A percentile compares a stretch with the other conserved stretches of the same genome.
Conservation (phyloP, 2,797 vertebrate species). For the Phyllotis vaccarum region DNA sequence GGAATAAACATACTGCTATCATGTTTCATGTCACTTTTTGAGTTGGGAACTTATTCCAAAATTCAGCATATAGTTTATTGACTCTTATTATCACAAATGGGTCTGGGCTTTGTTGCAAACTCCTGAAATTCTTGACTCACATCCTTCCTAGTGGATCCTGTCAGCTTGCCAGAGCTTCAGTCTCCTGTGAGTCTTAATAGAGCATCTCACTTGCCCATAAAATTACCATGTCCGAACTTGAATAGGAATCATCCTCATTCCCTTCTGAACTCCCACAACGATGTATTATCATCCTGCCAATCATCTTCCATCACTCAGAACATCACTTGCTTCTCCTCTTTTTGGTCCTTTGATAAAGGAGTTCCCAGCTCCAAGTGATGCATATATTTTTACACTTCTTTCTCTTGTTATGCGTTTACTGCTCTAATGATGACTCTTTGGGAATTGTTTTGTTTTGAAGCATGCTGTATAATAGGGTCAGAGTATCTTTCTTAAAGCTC, state of each 20-base stretch:
- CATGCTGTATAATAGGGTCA: background rate
- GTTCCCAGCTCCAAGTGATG: background rate
- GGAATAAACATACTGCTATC: background rate
- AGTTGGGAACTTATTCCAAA: background rate
- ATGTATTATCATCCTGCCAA: slow-evolving; percentile 13
- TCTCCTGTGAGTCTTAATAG: slow-evolving; percentile 13
- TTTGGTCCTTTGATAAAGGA: slow-evolving; percentile 26
- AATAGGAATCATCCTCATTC: background rate
- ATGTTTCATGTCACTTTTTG: background rate
- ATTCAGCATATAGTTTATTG: background rate
- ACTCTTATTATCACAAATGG: background rate
- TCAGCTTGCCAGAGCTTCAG: background rate
- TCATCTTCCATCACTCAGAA: background rate
- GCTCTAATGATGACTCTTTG: background rate
- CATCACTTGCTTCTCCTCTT: background rate
- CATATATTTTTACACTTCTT: background rate
- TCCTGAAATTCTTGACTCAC: background rate
- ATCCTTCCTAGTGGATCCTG: background rate
- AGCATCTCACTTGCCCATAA: slow-evolving; percentile 3
- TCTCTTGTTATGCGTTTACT: background rate
- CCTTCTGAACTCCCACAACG: slow-evolving; percentile 3
- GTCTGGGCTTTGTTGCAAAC: background rate
- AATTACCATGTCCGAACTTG: slow-evolving; percentile 46
- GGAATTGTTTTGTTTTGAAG: background rate
- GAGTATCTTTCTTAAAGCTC: background rate